Base-by-base conservation (phyloP, 2,113 vertebrate genomes). In the Charina bottae region DNA sequence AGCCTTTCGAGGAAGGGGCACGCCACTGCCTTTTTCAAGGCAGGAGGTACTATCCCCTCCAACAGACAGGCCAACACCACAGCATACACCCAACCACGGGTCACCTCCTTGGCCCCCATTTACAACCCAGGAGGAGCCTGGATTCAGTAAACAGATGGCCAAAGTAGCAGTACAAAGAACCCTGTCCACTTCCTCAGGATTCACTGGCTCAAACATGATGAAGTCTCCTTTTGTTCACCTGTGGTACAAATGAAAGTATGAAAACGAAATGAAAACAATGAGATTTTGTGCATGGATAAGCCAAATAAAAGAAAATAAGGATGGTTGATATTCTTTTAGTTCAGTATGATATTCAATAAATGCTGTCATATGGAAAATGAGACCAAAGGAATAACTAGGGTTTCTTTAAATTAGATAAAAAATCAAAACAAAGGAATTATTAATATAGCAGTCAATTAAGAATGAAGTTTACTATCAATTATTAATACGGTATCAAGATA, bases 381-480 rank as follows among this genome's bases (percentile, higher is more conserved):
- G 72, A 62, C 42, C 56, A 84, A 92, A 88, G 42, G 28, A 92
- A 23, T 92, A 88, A 88, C 64, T 78, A 83, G 55, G 21, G 33
- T 54, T 92, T 49, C 28, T 92, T 88, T 88, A 83, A 92, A 84
- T 60, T 28, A 84, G 87, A 89, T 62, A 62, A 92, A 83, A 89
- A 83, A 21, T 62, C 68, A 62, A 89, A 92, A 92, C 55, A 92
- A 92, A 88, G 86, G 68, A 88, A 92, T 89, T 84, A 84, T 92
- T 88, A 92, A 89, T 89, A 92, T 59, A 83, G 68, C 91, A 88
- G 91, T 83, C 87, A 92, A 92, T 89, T 92, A 92, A 92, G 56
- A 92, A 12, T 92, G 87, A 89, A 89, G 68, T 84, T 92, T 37
- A 23, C 21, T 92, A 89, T 92, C 87, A 83, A 89, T 92, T 88